Evolutionary conservation across 1,140 invertebrate species (phyloP), one percentile per base, ranked within the genome.

Genomic region (Andricus grossulariae): DNA sequence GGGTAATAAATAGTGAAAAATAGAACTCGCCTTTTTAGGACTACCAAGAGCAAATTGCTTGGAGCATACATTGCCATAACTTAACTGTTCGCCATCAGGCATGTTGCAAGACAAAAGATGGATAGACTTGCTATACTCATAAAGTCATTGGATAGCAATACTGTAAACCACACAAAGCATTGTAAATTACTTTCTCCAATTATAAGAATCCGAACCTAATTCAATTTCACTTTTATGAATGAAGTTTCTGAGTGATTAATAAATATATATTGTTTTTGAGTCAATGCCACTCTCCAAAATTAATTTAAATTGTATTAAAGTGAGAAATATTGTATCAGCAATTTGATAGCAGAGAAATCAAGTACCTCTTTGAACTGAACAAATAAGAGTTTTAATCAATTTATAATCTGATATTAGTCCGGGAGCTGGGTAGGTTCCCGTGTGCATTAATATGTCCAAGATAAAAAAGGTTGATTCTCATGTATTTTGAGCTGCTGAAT

Each of bases 1-100:
- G 25, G 0, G 4, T 5, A 32, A 32, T 32, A 32, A 32, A 32
- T 32, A 2, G 5, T 32, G 25, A 32, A 32, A 32, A 32, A 60
- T 60, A 21, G 39, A 25, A 32, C 32, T 15, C 57, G 13, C 52
- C n/a, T 54, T n/a, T 19, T 18, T 18, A 18, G 5, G 52, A n/a
- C 18, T 54, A 54, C 19, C 52, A 54, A 54, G 52, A 54, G 52
- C 52, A 19, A 54, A 54, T 54, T 18, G 4, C 18, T 54, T 54
- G 2, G 18, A 18, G 52, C 18, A 54, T 19, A 54, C 52, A 18
- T 54, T 60, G 13, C 57, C 57, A 19, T 60, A 19, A 25, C 21
- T 60, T 39, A 60, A 8, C 57, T 60, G 57, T 60, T 60, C 13
- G 57, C 21, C 57, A 25, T 60, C 57, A 60, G 57, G 57, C 57